phyloP scores from a whole-genome alignment of 2,888 invertebrate species.

The Drosophila pseudotakahashii region DNA sequence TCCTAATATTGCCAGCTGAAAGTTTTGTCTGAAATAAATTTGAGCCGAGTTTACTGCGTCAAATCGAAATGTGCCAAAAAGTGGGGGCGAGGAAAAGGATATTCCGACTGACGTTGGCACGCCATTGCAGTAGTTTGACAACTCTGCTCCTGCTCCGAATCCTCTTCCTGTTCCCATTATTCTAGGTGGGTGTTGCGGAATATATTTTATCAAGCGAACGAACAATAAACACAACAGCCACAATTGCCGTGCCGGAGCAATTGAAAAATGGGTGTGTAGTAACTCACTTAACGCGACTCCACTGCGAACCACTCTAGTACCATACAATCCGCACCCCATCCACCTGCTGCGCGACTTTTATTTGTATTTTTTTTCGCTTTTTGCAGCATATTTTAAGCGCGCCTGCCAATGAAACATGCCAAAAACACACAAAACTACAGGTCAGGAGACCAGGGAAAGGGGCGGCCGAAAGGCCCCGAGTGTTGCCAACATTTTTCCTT shows the following conservation, averaged over 20 bases:
- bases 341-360: constrained; percentile 66
- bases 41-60: constrained; percentile 58
- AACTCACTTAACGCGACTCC: constrained; percentile 8
- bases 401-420: constrained; percentile 76
- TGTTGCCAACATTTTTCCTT: constrained; percentile 55
- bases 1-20: neutral
- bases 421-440: constrained; percentile 64
- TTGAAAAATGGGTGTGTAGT: constrained; percentile 58
- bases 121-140: constrained; percentile 47
- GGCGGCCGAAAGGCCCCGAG: constrained; percentile 42
- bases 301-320: neutral
- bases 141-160: constrained; percentile 19
- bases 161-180: constrained; percentile 1
- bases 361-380: neutral
- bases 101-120: constrained; percentile 21
- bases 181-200: constrained; percentile 3
- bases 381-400: constrained; percentile 65
- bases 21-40: constrained; percentile 51
- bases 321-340: constrained; percentile 16
- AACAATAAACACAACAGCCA: constrained; percentile 50
- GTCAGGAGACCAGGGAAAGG: constrained; percentile 9
- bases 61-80: constrained; percentile 19
- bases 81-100: neutral
- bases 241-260: constrained; percentile 47
- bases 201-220: constrained; percentile 30